A percentile compares a stretch with the other conserved stretches of the same genome.
These are phyloP conservation scores for Uria aalge DNA, from an alignment of 2,113 vertebrate genomes.

Conservation along the genomic window DNA sequence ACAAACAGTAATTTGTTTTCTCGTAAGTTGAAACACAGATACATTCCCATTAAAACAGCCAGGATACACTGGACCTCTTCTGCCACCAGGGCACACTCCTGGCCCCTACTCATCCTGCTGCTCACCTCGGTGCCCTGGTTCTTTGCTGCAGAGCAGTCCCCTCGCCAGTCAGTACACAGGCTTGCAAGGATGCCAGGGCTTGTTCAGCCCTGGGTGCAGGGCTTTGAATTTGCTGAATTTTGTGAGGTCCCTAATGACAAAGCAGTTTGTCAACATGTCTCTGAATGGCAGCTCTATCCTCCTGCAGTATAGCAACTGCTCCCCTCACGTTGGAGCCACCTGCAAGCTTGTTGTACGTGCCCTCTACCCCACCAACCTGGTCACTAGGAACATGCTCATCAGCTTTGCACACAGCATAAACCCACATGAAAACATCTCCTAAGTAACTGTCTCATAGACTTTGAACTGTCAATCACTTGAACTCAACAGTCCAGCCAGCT, in stretches of 20 bases:
- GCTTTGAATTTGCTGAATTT: neutral
- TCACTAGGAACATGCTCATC: neutral
- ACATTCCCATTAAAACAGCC: neutral
- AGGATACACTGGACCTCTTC: neutral
- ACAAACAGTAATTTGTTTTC: neutral
- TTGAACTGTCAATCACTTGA: accelerated
- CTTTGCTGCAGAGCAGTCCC: neutral
- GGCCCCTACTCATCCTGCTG: accelerated
- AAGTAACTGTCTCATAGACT: neutral
- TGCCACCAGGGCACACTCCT: neutral
- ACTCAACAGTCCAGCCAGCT: neutral
- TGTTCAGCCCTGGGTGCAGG: neutral
- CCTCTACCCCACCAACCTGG: neutral
- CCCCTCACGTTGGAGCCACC: neutral
- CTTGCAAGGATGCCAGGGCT: neutral
- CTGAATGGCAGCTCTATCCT: neutral
- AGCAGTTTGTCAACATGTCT: neutral
- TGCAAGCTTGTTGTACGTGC: neutral
- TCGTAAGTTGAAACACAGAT: neutral
- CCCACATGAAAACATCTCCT: accelerated
- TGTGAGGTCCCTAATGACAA: neutral
- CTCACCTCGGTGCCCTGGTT: accelerated
- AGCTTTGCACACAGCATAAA: neutral
- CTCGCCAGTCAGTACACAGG: accelerated
- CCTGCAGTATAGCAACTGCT: neutral